These are phyloP conservation scores for Melanotaenia duboulayi DNA, from an alignment of 2,113 vertebrate genomes.

Conservation along the genomic window DNA sequence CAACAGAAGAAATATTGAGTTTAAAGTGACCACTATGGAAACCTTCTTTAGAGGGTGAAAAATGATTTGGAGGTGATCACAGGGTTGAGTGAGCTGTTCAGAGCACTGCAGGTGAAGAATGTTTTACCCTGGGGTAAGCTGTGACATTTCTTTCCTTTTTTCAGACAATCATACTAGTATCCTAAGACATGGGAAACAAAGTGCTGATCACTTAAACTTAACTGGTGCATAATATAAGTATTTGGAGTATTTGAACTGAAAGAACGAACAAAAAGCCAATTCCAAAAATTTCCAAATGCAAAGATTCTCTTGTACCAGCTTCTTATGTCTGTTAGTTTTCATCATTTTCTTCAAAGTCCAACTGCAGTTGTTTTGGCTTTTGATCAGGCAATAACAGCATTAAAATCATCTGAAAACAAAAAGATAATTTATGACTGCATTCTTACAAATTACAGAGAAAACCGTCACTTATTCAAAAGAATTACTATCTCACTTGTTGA, in stretches of 20 bases:
- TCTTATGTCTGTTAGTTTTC: not conserved
- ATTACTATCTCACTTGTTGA: too few relatives aligned
- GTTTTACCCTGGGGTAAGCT: constrained; percentile 1
- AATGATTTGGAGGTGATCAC: constrained; percentile 40
- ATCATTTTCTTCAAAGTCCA: too few relatives aligned
- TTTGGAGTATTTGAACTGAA: not conserved
- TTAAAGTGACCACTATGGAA: constrained; percentile 23
- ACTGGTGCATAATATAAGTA: not conserved
- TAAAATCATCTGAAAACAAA: too few relatives aligned
- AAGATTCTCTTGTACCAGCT: not conserved
- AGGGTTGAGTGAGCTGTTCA: constrained; percentile 9
- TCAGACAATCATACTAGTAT: constrained; percentile 1
- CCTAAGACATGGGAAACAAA: not conserved
- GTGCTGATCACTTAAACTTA: not conserved
- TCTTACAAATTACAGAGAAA: too few relatives aligned
- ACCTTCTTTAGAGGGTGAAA: not conserved
- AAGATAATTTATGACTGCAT: too few relatives aligned
- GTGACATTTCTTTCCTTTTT: constrained; percentile 2
- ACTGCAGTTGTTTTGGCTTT: too few relatives aligned
- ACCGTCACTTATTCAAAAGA: too few relatives aligned
- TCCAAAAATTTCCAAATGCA: not conserved
- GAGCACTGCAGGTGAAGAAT: constrained; percentile 17
- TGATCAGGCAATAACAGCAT: too few relatives aligned
- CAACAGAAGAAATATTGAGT: constrained; percentile 19
- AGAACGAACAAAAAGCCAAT: not conserved